Evolutionary conservation across 2,113 vertebrate species (phyloP), one percentile per base, ranked within the genome.

Genomic region (Hydropotes inermis): DNA sequence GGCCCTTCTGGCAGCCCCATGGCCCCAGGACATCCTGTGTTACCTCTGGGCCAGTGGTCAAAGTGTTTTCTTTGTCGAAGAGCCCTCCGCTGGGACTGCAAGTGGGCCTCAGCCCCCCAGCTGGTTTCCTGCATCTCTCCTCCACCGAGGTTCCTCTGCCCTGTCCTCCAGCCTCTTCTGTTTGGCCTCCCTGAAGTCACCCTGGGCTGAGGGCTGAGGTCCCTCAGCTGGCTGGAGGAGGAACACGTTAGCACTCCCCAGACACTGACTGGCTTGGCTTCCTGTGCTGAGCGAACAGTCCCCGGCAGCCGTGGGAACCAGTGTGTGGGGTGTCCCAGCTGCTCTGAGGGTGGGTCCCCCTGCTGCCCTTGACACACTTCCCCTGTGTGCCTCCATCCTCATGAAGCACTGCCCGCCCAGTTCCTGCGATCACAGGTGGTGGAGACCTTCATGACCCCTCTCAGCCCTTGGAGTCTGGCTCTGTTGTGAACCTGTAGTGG

Each of bases 351-450:
- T 7, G 54, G 19, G 17, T 16, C 52, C 15, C 50, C 12, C 36
- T 19, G 52, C 25, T 70, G 57, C 52, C n/a, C 3, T 3, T 43
- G 8, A 23, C 45, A 4, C 0, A 5, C 57, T 33, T 81, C 47
- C 43, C 28, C 17, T 36, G 19, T 55, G 33, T 1, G 14, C 55
- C 28, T 78, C 3, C 0, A 25, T 95, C 36, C 76, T 61, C 21
- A 1, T 3, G 33, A n/a, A 55, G 21, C 58, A 3, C 76, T 45
- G 57, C 25, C 3, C 0, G 7, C 30, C 64, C 25, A 54, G 45
- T 21, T 83, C 43, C 86, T 58, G 84, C 19, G 23, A 54, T 82
- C 39, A 0, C 39, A 25, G 57, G 19, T 6, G 1, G 5, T 27
- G 16, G 67, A 23, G 25, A 19, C 60, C 33, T 6, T 64, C 1